Evolutionary conservation across 1,140 invertebrate genomes (phyloP).

Genomic region (Cheumatopsyche charites): DNA sequence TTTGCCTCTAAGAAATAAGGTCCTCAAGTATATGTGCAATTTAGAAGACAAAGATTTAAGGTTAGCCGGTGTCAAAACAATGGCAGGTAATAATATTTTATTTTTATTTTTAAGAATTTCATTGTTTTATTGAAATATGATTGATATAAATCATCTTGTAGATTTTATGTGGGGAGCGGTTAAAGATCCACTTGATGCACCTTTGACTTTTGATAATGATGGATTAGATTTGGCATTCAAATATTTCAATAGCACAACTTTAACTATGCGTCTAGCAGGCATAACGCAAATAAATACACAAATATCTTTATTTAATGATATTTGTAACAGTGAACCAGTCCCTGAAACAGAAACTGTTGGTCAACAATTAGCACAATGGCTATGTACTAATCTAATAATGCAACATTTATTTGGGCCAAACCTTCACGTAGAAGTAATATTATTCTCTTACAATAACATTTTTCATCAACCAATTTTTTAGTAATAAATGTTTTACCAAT

Average conservation of each 20-base stretch:
- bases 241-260: slow-evolving; percentile 90
- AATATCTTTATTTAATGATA: slow-evolving; percentile 88
- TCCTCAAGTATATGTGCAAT: slow-evolving; percentile 92
- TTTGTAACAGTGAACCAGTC: slow-evolving; percentile 84
- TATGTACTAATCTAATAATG: slow-evolving; percentile 90
- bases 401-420: slow-evolving; percentile 95
- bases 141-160: slow-evolving; percentile 51
- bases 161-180: slow-evolving; percentile 95
- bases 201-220: slow-evolving; percentile 85
- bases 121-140: slow-evolving; percentile 26
- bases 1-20: slow-evolving; percentile 81
- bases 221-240: slow-evolving; percentile 91
- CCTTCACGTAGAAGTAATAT: slow-evolving; percentile 84
- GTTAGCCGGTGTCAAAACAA: slow-evolving; percentile 83
- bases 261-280: slow-evolving; percentile 88
- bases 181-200: slow-evolving; percentile 88
- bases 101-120: no score
- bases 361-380: slow-evolving; percentile 83
- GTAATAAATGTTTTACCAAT: slow-evolving; percentile 3
- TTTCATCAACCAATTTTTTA: no score
- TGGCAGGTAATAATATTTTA: slow-evolving; percentile 71
- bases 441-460: not conserved
- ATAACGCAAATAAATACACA: slow-evolving; percentile 95
- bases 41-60: slow-evolving; percentile 89
- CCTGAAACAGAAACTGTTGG: slow-evolving; percentile 84